These are phyloP conservation scores for Catalaphyllia jardinei DNA, from an alignment of 64 coral and sea anemone species.

Conservation along the genomic window DNA sequence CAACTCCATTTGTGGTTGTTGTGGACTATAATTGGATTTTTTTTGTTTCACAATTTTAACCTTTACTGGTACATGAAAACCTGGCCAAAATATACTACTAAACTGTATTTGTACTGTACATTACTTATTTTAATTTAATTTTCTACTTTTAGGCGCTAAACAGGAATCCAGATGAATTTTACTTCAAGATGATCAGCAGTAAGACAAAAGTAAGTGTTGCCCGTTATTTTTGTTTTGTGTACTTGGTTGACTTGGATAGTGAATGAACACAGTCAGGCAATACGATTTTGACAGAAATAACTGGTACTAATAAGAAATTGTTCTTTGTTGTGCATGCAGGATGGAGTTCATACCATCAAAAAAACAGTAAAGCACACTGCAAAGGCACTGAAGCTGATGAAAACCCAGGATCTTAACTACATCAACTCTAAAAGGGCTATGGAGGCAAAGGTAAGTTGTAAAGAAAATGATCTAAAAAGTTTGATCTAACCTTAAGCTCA, in stretches of 20 bases:
- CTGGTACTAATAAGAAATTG: background rate
- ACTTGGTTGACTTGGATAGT: background rate
- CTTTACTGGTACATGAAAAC: too few species aligned
- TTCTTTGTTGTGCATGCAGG: background rate
- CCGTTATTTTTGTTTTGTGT: background rate
- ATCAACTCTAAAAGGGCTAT: slow-evolving; percentile 78
- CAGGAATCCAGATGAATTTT: slow-evolving; percentile 99
- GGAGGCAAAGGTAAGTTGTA: slow-evolving; percentile 66
- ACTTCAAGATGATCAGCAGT: slow-evolving; percentile 94
- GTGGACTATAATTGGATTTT: background rate
- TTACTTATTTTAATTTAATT: background rate
- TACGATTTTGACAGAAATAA: background rate
- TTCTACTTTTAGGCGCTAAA: slow-evolving; percentile 61
- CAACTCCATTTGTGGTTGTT: background rate
- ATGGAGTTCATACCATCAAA: slow-evolving; percentile 73
- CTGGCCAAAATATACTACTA: too few species aligned
- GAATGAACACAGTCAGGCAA: background rate
- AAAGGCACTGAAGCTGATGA: slow-evolving; percentile 84
- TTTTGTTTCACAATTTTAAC: too few species aligned
- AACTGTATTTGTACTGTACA: too few species aligned
- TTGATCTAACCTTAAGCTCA: too few species aligned
- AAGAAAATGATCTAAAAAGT: too few species aligned
- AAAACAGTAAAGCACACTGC: slow-evolving; percentile 56
- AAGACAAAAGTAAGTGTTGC: slow-evolving; percentile 62
- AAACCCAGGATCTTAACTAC: slow-evolving; percentile 96